Conservation (phyloP, 2,113 vertebrate genomes). For the Macquaria australasica region DNA sequence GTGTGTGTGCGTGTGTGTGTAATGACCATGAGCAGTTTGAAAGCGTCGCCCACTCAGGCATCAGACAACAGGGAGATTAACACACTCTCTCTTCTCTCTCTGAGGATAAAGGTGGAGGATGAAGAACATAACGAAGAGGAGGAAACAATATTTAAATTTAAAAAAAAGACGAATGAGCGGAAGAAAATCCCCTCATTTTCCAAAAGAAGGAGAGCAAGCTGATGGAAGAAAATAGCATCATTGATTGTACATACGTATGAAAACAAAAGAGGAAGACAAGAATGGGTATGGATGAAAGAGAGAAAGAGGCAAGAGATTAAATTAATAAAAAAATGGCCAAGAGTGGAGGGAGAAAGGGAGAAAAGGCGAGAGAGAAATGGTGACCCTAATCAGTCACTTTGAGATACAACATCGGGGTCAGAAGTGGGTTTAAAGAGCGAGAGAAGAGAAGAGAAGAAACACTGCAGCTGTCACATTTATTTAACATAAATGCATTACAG, state of each 20-base stretch:
- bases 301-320: neutral
- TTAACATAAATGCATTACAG: slow-evolving; percentile 11
- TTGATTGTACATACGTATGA: neutral
- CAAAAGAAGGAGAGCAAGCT: neutral
- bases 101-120: slow-evolving; percentile 60
- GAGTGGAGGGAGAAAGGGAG: neutral
- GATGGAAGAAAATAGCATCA: neutral
- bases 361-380: neutral
- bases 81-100: slow-evolving; percentile 41
- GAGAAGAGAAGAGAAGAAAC: neutral
- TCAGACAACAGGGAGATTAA: slow-evolving; percentile 74
- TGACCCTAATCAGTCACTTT: slow-evolving; percentile 64
- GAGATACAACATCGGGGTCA: slow-evolving; percentile 54
- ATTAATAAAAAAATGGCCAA: neutral
- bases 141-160: neutral
- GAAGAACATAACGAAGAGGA: slow-evolving; percentile 49
- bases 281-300: slow-evolving; percentile 10
- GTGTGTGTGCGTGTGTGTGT: slow-evolving; percentile 43
- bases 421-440: slow-evolving; percentile 16
- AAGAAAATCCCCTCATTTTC: slow-evolving; percentile 16
- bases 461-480: slow-evolving; percentile 12
- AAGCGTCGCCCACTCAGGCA: slow-evolving; percentile 72
- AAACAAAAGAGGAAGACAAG: neutral
- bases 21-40: slow-evolving; percentile 68
- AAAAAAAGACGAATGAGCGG: slow-evolving; percentile 4